Conservation (phyloP, 2,888 invertebrate species). For the Thecocarcelia acutangulata region DNA sequence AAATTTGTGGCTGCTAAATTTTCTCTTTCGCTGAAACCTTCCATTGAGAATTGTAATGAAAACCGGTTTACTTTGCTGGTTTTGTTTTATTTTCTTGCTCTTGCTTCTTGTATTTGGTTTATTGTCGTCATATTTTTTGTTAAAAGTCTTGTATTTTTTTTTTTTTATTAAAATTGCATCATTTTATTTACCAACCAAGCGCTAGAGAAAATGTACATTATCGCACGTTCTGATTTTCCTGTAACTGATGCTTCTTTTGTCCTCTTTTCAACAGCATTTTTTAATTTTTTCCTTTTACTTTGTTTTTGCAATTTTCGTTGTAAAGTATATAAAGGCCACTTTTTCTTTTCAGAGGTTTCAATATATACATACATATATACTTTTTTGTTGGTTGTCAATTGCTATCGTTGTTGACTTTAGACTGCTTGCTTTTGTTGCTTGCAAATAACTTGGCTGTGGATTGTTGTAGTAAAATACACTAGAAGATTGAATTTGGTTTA, state of each 20-base stretch:
- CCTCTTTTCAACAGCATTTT: constrained; percentile 2
- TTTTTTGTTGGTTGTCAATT: constrained; percentile 11
- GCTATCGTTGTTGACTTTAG: constrained; percentile 29
- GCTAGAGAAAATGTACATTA: constrained; percentile 28
- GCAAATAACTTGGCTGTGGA: not conserved
- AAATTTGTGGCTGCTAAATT: constrained; percentile 57
- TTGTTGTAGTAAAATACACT: constrained; percentile 8
- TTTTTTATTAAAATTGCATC: constrained; percentile 35
- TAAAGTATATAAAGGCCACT: constrained; percentile 24
- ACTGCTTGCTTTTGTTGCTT: not conserved
- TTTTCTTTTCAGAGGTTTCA: not conserved
- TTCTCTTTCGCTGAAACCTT: constrained; percentile 13
- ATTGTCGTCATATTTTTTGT: not conserved
- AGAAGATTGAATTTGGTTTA: not conserved
- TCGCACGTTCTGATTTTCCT: constrained; percentile 55
- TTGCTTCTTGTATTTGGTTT: not conserved
- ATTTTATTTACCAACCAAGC: constrained; percentile 37
- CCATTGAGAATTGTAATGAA: constrained; percentile 18
- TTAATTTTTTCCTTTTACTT: constrained; percentile 1
- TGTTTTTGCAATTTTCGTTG: constrained; percentile 22
- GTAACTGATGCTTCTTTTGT: not conserved
- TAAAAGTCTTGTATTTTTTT: constrained; percentile 1
- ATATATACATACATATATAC: too few species aligned
- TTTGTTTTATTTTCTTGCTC: constrained; percentile 10
- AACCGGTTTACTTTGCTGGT: constrained; percentile 12